Conservation (phyloP, 2,797 vertebrate genomes). For the Hippoglossus hippoglossus region DNA sequence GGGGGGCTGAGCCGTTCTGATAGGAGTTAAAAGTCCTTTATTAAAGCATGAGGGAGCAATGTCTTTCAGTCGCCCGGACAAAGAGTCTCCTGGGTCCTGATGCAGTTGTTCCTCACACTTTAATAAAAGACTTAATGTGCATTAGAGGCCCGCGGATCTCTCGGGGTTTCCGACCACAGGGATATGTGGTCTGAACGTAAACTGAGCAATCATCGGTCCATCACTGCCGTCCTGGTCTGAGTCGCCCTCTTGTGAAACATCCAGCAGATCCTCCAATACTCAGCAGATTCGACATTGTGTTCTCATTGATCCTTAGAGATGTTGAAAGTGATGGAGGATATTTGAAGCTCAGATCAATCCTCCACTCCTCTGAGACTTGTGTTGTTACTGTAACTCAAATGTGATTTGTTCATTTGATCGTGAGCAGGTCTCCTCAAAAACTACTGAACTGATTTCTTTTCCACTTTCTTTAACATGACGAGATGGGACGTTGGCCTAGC, state of each 20-base stretch:
- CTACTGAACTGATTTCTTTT: too few species aligned
- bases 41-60: conserved; percentile 36
- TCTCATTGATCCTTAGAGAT: neutral
- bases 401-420: neutral
- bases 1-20: conserved; percentile 16
- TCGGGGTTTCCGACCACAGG: conserved; percentile 3
- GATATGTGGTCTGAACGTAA: conserved; percentile 29
- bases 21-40: conserved; percentile 41
- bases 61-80: conserved; percentile 28
- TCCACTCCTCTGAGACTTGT: conserved; percentile 13
- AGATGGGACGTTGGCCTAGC: too few species aligned
- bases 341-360: neutral
- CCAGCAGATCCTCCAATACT: conserved; percentile 15
- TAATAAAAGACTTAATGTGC: conserved; percentile 28
- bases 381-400: conserved; percentile 19
- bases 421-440: too few species aligned
- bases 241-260: conserved; percentile 9
- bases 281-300: conserved; percentile 26
- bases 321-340: neutral
- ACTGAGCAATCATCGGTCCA: conserved; percentile 29
- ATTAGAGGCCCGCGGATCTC: conserved; percentile 24
- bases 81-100: conserved; percentile 28
- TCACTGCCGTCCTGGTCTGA: conserved; percentile 32
- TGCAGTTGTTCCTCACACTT: conserved; percentile 19
- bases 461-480: too few species aligned